Conservation (phyloP, 2,797 vertebrate genomes). For the Tapirus indicus region DNA sequence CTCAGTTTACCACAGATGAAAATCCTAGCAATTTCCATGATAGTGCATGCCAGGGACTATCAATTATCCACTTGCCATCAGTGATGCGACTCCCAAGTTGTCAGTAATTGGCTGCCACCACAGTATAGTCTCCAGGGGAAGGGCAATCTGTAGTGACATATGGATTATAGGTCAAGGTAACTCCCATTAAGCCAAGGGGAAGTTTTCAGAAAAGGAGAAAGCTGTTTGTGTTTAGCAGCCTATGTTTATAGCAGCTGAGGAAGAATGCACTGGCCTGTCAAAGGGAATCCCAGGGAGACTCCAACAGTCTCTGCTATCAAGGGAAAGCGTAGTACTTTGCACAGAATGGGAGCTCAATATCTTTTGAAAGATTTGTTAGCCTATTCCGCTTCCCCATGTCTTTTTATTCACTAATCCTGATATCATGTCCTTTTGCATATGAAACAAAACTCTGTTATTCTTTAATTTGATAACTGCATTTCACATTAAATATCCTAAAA, state of each 20-base stretch:
- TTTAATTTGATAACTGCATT: not conserved
- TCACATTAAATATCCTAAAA: not conserved
- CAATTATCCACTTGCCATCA: not conserved
- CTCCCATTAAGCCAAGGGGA: not conserved
- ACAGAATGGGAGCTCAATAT: not conserved
- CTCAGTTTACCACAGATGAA: not conserved
- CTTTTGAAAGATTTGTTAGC: not conserved
- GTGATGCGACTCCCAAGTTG: not conserved
- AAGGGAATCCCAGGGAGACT: not conserved
- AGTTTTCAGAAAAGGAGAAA: not conserved
- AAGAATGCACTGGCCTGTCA: not conserved
- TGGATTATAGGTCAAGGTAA: not conserved
- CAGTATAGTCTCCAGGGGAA: not conserved
- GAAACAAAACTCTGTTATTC: not conserved
- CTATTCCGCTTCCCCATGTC: not conserved
- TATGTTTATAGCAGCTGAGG: not conserved
- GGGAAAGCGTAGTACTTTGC: not conserved
- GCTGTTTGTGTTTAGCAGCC: not conserved
- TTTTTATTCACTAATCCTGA: not conserved
- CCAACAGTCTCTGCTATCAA: not conserved
- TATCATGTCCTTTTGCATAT: not conserved
- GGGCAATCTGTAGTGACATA: not conserved
- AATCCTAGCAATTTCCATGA: not conserved
- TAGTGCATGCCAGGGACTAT: not conserved
- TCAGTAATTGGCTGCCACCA: not conserved